Conservation (phyloP, 92 coral and sea anemone species). For the Epizoanthus scotinus region DNA sequence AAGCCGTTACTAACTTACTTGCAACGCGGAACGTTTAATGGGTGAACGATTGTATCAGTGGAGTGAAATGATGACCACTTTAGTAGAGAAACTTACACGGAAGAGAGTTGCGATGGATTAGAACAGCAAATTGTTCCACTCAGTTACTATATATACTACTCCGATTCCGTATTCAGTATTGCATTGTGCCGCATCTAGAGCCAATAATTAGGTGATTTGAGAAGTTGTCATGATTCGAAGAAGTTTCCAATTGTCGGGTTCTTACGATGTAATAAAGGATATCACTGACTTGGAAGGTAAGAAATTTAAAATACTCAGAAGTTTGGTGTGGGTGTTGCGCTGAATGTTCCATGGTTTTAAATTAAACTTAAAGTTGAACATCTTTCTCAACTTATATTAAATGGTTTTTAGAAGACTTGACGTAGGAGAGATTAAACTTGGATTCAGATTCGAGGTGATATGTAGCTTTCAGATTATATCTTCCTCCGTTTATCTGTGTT, state of each 20-base stretch:
- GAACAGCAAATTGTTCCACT: neutral
- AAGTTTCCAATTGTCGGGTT: slow-evolving; percentile 98
- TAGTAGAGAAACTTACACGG: neutral
- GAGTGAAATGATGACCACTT: slow-evolving; percentile 14
- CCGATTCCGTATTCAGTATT: neutral
- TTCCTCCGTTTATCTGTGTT: neutral
- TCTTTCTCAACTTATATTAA: no score
- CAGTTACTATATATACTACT: no score
- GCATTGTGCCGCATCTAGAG: neutral
- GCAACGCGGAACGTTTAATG: neutral
- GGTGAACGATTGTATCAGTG: neutral
- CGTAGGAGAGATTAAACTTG: neutral
- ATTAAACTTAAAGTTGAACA: no score
- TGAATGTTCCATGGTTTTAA: no score
- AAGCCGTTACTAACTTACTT: neutral
- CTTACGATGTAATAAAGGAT: slow-evolving; percentile 96
- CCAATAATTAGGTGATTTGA: neutral
- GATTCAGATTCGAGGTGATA: slow-evolving; percentile 11
- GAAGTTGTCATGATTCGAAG: slow-evolving; percentile 81
- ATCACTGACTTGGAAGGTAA: slow-evolving; percentile 77
- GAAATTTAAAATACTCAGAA: slow-evolving; percentile 17
- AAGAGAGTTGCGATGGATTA: neutral
- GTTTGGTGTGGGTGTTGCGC: no score
- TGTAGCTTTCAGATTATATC: slow-evolving; percentile 2
- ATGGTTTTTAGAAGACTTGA: no score